Evolutionary conservation across 2,888 invertebrate species (phyloP).

Genomic region (Oxycera nigricornis): DNA sequence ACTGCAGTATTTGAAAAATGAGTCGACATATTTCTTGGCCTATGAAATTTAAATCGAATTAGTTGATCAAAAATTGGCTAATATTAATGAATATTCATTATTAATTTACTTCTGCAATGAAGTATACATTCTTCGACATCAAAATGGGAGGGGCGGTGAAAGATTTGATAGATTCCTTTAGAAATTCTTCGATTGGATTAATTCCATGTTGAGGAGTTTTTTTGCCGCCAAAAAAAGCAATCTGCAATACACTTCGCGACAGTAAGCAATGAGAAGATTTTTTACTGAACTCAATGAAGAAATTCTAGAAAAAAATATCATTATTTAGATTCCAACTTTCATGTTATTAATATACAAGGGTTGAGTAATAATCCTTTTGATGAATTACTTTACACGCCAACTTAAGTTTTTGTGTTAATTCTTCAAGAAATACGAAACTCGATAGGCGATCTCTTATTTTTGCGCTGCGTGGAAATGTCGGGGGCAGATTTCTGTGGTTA

Average conservation of each 20-base stretch:
- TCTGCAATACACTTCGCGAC: constrained; percentile 87
- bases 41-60: too few species aligned
- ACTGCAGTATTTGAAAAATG: constrained; percentile 81
- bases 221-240: constrained; percentile 70
- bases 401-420: constrained; percentile 80
- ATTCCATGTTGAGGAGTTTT: constrained; percentile 60
- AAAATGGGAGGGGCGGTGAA: constrained; percentile 92
- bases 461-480: constrained; percentile 96
- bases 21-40: constrained; percentile 87
- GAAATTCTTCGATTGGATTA: constrained; percentile 73
- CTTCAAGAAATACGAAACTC: constrained; percentile 79
- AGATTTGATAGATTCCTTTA: constrained; percentile 82
- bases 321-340: neutral
- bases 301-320: constrained; percentile 70
- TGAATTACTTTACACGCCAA: constrained; percentile 82
- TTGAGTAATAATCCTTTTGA: constrained; percentile 79
- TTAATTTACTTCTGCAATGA: too few species aligned
- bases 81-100: too few species aligned
- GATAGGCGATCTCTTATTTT: constrained; percentile 78
- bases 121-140: constrained; percentile 71
- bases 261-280: constrained; percentile 86
- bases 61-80: too few species aligned
- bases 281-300: constrained; percentile 92
- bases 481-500: constrained; percentile 94
- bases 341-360: constrained; percentile 68